phyloP scores from a whole-genome alignment of 1,140 invertebrate species.

The Sinella curviseta region DNA sequence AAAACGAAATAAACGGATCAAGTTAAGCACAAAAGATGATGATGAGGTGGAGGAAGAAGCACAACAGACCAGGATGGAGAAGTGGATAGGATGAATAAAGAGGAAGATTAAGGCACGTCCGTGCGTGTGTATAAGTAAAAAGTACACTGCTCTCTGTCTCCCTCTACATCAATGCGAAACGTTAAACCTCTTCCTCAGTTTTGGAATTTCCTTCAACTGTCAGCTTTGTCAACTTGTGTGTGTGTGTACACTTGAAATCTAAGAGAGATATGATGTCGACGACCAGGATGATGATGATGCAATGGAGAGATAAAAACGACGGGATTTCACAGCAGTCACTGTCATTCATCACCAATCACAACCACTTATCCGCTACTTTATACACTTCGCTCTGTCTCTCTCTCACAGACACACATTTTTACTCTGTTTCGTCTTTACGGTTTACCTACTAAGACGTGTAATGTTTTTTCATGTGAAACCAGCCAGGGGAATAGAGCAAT shows the following conservation, averaged over 20 bases:
- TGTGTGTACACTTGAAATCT: background rate
- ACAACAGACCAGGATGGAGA: too few relatives aligned
- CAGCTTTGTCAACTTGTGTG: background rate
- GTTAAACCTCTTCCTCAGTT: background rate
- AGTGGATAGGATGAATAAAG: background rate
- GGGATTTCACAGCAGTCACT: constrained; percentile 8
- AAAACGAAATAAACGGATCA: background rate
- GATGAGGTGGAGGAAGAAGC: too few relatives aligned
- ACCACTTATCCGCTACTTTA: constrained; percentile 20
- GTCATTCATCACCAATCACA: constrained; percentile 26
- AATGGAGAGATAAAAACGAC: constrained; percentile 11
- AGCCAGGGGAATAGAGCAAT: background rate
- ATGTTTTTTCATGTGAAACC: background rate
- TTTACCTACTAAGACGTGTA: background rate
- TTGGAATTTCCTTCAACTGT: constrained; percentile 5
- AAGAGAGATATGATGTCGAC: too few relatives aligned
- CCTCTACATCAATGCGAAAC: background rate
- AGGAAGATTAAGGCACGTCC: background rate
- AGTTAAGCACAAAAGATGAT: background rate
- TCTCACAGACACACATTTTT: too few relatives aligned
- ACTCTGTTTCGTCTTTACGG: background rate
- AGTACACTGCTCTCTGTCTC: too few relatives aligned
- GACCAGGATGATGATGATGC: too few relatives aligned
- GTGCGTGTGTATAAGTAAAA: too few relatives aligned
- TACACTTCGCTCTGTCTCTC: background rate